Evolutionary conservation across 2,113 vertebrate species (phyloP), one percentile per base, ranked within the genome.

Genomic region (Brevimyrus niger): DNA sequence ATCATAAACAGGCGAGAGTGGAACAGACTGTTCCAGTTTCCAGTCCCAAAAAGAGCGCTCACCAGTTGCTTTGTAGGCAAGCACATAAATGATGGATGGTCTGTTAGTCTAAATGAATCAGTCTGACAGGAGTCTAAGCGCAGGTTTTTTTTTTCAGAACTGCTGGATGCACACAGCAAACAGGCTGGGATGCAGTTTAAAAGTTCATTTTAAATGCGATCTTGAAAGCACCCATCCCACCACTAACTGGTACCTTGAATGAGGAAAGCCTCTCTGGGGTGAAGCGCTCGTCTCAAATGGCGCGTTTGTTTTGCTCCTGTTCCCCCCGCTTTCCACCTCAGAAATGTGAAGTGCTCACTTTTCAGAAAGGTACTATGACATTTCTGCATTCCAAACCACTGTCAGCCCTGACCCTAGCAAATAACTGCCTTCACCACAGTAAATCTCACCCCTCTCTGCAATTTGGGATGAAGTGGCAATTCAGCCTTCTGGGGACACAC

Each of bases 291-390:
- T 35, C 19, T 13, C 27, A 50, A 53, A 42, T 11, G n/a, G 10
- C 4, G 27, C 44, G 17, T 88, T 53, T 53, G 69, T 53, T 88
- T 82, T 15, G 19, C 80, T 83, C 80, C 31, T 15, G 11, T 19
- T 53, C n/a, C 17, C 17, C 61, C 76, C 21, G 2, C 50, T 38
- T 82, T 69, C 51, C 31, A 48, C 88, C 88, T 73, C 88, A 88
- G 73, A 48, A 88, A 88, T 82, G 15, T 53, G 46, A 80, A 88
- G 76, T n/a, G 21, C 27, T 15, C 69, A 50, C 47, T 88, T 84
- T 89, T 83, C 88, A 83, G 23, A 42, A 89, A 89, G 73, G 88
- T 83, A 83, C 50, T 55, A 6, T 46, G 82, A 84, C 88, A 89
- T 89, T 89, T 83, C 38, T 55, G 35, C 88, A 89, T 84, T 27